Evolutionary conservation across 2,888 invertebrate genomes (phyloP), one percentile per base, ranked within the genome.

Genomic region (Plagiodera versicolora): DNA sequence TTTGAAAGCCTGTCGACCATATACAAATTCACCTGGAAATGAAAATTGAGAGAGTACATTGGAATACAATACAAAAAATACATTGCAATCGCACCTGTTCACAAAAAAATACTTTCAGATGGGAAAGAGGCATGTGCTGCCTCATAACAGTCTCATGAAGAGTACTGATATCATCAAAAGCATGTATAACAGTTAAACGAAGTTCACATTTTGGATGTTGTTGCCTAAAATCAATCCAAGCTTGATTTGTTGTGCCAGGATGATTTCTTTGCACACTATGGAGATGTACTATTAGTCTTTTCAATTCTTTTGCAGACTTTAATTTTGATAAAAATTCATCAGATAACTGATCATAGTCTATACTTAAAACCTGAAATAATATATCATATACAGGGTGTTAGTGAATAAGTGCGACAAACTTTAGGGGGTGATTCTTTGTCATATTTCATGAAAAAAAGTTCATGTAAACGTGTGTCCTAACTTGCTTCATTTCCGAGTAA

Each of bases 31-130:
- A 88, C 79, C 83, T 81, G 66, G 6, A 70, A 70, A 56, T 69
- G 47, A 61, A 68, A 70, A 35, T 28, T 46, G 14, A 30, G 14
- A 17, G 18, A 19, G 44, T 2, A 45, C 1, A 20, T n/a, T 18
- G 17, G 6, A n/a, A n/a, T n/a, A n/a, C n/a, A n/a, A 16, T 35
- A 16, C 5, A 52, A 11, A 16, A 32, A 19, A 39, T 39, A 39
- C 10, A 16, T 1, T 46, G 11, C 28, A 0, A 46, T 46, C 11
- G 44, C 77, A 85, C 85, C 75, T 82, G 81, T 77, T 88, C 87
- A 77, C 90, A 90, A 80, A 91, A 91, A 68, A 90, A 84, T 57
- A 88, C 87, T 73, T 89, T 86, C 53, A 91, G 82, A 77, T 89
- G 89, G 18, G 88, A 86, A 18, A 91, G 81, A 16, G 90, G 91